Percentiles rank a stretch among this genome's conserved stretches.
phyloP scores from a whole-genome alignment of 53 echinoderm and acorn worm genomes.

The Apostichopus leukothele region DNA sequence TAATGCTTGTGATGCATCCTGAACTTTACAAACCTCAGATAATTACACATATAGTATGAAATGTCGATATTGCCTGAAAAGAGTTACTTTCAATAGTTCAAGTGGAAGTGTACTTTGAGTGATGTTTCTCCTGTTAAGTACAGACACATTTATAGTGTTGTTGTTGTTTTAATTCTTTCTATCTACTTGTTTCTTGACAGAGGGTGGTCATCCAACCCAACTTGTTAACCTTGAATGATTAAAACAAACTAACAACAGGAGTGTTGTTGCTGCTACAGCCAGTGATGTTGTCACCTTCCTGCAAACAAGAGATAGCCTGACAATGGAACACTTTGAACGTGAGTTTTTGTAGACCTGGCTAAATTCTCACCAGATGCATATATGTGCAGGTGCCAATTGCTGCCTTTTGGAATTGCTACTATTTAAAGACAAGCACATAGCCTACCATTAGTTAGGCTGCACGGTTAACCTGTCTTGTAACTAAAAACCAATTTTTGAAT shows the following conservation, averaged over 20 bases:
- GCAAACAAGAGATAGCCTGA: conserved; percentile 2
- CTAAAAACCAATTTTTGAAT: background rate
- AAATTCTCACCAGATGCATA: background rate
- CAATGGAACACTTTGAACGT: conserved; percentile 33
- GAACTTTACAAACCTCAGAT: background rate
- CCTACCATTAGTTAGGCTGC: too few relatives aligned
- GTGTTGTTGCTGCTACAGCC: background rate
- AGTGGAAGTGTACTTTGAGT: background rate
- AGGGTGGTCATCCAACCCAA: background rate
- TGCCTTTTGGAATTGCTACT: background rate
- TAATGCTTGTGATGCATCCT: too few relatives aligned
- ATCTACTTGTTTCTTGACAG: background rate
- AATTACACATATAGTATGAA: background rate
- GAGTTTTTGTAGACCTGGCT: background rate
- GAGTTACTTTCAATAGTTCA: background rate
- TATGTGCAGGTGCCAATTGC: background rate
- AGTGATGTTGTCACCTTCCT: conserved; percentile 26
- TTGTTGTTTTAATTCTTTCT: background rate
- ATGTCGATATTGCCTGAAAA: background rate
- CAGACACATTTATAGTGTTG: background rate
- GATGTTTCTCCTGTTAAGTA: background rate
- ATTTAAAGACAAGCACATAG: background rate
- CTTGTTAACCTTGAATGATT: background rate
- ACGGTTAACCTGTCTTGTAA: background rate
- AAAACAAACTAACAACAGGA: background rate